Evolutionary conservation across 2,888 invertebrate genomes (phyloP).

Genomic region (Temnothorax rugatulus): DNA sequence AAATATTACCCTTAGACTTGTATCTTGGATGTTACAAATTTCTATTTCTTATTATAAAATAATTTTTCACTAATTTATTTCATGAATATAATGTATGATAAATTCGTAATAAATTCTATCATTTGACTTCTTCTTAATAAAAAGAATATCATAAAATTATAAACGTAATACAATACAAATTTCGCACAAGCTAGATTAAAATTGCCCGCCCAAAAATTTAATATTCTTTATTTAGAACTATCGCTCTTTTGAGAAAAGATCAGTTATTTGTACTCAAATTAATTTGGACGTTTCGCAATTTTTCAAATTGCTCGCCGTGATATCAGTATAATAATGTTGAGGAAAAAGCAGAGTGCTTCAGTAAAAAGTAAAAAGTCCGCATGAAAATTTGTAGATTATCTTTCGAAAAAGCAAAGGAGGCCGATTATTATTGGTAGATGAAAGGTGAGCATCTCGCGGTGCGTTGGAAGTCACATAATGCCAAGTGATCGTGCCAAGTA

Average conservation of each 20-base stretch:
- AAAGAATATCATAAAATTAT: background rate
- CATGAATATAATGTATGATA: background rate
- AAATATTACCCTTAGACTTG: background rate
- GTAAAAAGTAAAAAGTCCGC: conserved; percentile 15
- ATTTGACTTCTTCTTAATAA: background rate
- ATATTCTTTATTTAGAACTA: background rate
- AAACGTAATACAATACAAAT: background rate
- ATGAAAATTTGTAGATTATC: background rate
- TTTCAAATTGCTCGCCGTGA: conserved; percentile 62
- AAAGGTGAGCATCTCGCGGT: background rate
- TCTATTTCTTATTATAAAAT: conserved; percentile 10
- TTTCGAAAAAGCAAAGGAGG: conserved; percentile 15
- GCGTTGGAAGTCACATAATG: conserved; percentile 20
- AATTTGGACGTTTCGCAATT: conserved; percentile 47
- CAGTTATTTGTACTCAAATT: background rate
- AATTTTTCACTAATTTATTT: background rate
- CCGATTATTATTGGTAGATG: conserved; percentile 26
- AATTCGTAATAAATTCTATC: background rate
- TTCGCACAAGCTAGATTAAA: background rate
- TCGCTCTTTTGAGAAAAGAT: background rate
- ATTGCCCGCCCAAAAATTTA: background rate
- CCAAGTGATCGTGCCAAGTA: conserved; percentile 46
- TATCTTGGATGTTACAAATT: background rate
- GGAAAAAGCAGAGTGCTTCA: conserved; percentile 1
- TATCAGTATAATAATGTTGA: background rate